Percentiles rank a stretch among this genome's conserved stretches.
Conservation (phyloP, 2,113 vertebrate genomes). For the Scolopax mira region DNA sequence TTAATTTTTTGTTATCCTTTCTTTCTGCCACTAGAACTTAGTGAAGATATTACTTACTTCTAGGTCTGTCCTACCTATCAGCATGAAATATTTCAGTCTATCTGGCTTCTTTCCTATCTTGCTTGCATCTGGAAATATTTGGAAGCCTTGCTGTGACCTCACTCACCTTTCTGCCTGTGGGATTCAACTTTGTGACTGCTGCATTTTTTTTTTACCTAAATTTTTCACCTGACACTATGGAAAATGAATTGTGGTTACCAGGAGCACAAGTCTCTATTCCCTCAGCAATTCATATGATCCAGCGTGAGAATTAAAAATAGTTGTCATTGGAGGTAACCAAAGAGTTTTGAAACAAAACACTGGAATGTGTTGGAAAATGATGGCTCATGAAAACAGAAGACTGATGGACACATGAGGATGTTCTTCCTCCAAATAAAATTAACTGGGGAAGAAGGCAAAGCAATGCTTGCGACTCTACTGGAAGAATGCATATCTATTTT, state of each 20-base stretch:
- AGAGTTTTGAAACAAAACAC: slow-evolving; percentile 48
- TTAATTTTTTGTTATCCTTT: neutral
- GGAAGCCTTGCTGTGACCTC: neutral
- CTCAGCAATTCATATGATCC: slow-evolving; percentile 14
- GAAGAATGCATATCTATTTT: neutral
- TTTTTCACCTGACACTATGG: slow-evolving; percentile 1
- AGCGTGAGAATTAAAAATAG: slow-evolving; percentile 16
- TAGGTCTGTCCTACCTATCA: neutral
- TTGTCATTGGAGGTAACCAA: slow-evolving; percentile 3
- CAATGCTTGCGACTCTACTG: neutral
- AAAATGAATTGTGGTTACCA: neutral
- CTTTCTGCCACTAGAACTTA: neutral
- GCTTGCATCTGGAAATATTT: neutral
- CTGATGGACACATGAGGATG: neutral
- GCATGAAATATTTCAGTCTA: neutral
- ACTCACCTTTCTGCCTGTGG: neutral
- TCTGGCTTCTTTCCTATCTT: neutral
- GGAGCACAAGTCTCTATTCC: neutral
- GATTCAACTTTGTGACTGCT: neutral
- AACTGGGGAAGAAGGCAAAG: neutral
- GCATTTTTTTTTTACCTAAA: neutral
- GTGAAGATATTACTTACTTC: neutral
- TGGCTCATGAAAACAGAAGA: slow-evolving; percentile 22
- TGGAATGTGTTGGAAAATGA: slow-evolving; percentile 17
- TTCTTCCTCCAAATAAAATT: neutral